Evolutionary conservation across 2,888 invertebrate genomes (phyloP).

Genomic region (Volucella inanis): DNA sequence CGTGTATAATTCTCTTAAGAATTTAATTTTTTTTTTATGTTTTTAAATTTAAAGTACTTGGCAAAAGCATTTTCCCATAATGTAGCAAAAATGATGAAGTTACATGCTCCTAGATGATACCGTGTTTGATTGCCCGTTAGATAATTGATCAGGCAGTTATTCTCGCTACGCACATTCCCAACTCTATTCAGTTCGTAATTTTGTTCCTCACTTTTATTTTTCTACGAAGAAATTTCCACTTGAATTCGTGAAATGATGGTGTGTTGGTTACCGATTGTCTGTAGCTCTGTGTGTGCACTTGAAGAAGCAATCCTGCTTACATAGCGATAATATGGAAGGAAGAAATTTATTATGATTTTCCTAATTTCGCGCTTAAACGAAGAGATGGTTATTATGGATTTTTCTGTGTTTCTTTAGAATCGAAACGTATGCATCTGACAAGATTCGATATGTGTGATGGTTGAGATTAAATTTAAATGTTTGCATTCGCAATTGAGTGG

Average conservation of each 20-base stretch:
- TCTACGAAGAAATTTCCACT: conserved; percentile 57
- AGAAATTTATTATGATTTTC: conserved; percentile 69
- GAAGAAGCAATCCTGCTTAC: conserved; percentile 46
- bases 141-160: conserved; percentile 75
- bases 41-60: conserved; percentile 61
- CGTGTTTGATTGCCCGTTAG: conserved; percentile 74
- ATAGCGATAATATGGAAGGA: conserved; percentile 57
- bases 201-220: not conserved
- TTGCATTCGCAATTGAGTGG: conserved; percentile 65
- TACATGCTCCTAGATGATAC: conserved; percentile 69
- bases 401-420: not conserved
- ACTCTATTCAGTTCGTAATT: conserved; percentile 18
- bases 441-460: conserved; percentile 38
- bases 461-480: conserved; percentile 52
- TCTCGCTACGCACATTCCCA: conserved; percentile 66
- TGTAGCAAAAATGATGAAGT: conserved; percentile 38
- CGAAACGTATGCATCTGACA: conserved; percentile 35
- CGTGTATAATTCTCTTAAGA: conserved; percentile 65
- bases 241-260: conserved; percentile 61
- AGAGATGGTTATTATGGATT: conserved; percentile 27
- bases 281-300: conserved; percentile 13
- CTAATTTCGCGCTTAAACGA: conserved; percentile 66
- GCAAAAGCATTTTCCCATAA: conserved; percentile 64
- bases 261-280: conserved; percentile 47
- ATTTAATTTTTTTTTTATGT: conserved; percentile 23